These are phyloP conservation scores for Odontophorus gujanensis DNA, from an alignment of 2,113 vertebrate species.

Conservation along the genomic window DNA sequence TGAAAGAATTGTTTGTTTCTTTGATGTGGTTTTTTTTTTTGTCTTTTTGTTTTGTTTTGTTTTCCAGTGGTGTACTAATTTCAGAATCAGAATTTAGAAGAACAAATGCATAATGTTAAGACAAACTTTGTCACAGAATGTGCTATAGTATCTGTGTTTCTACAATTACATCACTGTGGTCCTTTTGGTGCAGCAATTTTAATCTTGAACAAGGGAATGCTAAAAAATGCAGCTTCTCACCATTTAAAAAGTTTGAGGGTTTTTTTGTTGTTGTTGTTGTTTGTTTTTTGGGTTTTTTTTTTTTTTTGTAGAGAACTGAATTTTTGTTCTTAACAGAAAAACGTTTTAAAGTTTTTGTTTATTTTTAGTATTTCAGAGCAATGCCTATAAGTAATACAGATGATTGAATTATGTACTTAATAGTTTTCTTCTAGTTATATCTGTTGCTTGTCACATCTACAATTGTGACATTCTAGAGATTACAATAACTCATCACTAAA, in stretches of 20 bases:
- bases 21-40: no score
- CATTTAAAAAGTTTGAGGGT: neutral
- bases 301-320: neutral
- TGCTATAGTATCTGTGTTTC: neutral
- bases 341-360: neutral
- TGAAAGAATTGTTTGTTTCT: fast-evolving
- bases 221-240: neutral
- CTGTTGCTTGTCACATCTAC: neutral
- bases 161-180: neutral
- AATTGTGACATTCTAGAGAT: neutral
- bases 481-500: neutral
- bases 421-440: neutral
- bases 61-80: fast-evolving
- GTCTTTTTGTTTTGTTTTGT: no score
- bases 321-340: neutral
- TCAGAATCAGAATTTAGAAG: neutral
- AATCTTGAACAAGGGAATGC: neutral
- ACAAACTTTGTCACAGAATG: neutral
- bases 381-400: neutral
- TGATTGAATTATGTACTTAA: neutral
- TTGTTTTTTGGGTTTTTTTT: no score
- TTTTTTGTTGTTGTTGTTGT: neutral
- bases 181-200: neutral
- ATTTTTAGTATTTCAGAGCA: neutral
- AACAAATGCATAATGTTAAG: neutral